Evolutionary conservation across 37 sponge, comb jelly and placozoan species (phyloP).

Genomic region (Beroe forskalii): DNA sequence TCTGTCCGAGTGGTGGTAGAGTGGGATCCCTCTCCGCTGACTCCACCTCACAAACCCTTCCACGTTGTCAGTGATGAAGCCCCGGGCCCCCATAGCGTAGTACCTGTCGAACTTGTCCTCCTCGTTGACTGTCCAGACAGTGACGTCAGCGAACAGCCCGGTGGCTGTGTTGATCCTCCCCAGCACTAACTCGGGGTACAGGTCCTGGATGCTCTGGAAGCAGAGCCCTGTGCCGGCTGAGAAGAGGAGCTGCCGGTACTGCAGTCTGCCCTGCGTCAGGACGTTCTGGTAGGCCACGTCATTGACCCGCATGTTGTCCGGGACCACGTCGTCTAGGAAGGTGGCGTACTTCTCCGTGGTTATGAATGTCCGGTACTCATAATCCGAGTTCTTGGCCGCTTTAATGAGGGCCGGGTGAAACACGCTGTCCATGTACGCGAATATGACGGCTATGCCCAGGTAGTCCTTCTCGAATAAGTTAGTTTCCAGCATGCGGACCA

Average conservation of each 20-base stretch:
- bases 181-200: neutral
- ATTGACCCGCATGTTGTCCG: no score
- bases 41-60: neutral
- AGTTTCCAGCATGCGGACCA: neutral
- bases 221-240: neutral
- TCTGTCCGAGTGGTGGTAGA: no score
- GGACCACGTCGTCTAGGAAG: no score
- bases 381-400: neutral
- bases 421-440: neutral
- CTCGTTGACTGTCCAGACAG: neutral
- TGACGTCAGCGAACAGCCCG: neutral
- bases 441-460: neutral
- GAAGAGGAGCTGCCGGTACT: neutral
- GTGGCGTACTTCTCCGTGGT: neutral
- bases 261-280: neutral
- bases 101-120: constrained; percentile 22
- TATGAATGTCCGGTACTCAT: neutral
- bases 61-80: neutral
- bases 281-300: neutral
- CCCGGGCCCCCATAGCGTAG: neutral
- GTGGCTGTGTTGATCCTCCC: constrained; percentile 26
- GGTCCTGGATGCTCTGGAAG: neutral
- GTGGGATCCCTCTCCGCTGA: neutral
- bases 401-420: neutral
- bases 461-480: neutral